Evolutionary conservation across 1,140 invertebrate species (phyloP).

Genomic region (Varroa destructor): DNA sequence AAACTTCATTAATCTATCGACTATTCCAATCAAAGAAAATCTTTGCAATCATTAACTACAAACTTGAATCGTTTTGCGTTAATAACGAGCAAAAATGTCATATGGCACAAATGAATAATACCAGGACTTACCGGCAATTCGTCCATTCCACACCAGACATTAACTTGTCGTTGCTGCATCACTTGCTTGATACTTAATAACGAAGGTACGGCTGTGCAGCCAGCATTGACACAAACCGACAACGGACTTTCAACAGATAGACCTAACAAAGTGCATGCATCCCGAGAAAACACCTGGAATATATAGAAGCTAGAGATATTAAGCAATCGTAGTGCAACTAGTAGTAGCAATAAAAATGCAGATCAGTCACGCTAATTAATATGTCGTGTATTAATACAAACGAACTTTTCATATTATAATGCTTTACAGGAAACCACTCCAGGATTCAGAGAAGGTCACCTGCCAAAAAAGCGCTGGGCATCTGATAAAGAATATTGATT

Average conservation of each 20-base stretch:
- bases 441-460: too few species aligned
- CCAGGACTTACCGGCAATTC: slow-evolving; percentile 68
- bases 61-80: neutral
- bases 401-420: too few species aligned
- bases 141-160: slow-evolving; percentile 86
- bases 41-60: slow-evolving; percentile 5
- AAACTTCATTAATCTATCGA: neutral
- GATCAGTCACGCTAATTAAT: too few species aligned
- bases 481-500: too few species aligned
- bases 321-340: too few species aligned
- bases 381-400: too few species aligned
- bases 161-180: slow-evolving; percentile 85
- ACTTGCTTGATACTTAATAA: slow-evolving; percentile 86
- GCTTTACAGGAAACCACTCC: too few species aligned
- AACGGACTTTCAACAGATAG: slow-evolving; percentile 72
- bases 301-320: too few species aligned
- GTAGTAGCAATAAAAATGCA: too few species aligned
- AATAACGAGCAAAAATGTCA: neutral
- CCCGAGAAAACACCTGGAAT: slow-evolving; percentile 59
- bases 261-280: slow-evolving; percentile 78
- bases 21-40: slow-evolving; percentile 6
- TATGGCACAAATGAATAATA: neutral
- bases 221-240: slow-evolving; percentile 67
- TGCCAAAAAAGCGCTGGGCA: too few species aligned
- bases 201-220: slow-evolving; percentile 79